Base-by-base conservation (phyloP, 2,888 invertebrate genomes). In the Oscheius sp. region DNA sequence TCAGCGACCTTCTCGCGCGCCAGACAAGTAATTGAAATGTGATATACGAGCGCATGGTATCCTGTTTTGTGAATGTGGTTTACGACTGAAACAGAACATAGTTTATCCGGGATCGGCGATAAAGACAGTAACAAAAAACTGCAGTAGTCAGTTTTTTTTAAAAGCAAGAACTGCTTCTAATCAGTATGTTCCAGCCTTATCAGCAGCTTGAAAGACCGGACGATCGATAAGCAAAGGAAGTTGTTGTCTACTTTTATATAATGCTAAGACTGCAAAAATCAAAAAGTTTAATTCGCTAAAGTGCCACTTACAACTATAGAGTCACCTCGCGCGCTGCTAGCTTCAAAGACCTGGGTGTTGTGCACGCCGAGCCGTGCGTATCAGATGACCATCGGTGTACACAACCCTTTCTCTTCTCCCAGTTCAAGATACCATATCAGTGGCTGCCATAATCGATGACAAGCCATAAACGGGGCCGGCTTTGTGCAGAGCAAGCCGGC, bases 301-400 rank as follows among this genome's bases (percentile, higher is more conserved):
- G 63, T 63, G 63, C 63, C 29, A 13, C 29, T 48, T 63, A 48
- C 47, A 63, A 13, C 29, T 48, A 2, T 48, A 48, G 42, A n/a
- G n/a, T 47, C 42, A 10, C 10, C 35, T 35, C n/a, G 29, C 60
- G 60, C 37, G 63, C 48, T 47, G 63, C 21, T 29, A 33, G 60
- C 60, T 50, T 32, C 63, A 63, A 63, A 63, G 63, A 68, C 53
- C 35, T 51, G 68, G 68, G 4, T 68, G 68, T 55, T 68, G 53
- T 68, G 68, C 68, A 68, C 68, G 33, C 68, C 37, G 68, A 68
- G 68, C 68, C 42, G 68, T 55, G 55, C 55, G 68, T 68, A 68
- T 68, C 68, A 68, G 68, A 68, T 68, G 68, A 68, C 68, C 68
- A 53, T 53, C 42, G 68, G 33, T 68, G 68, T 68, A 68, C 68